Conservation (phyloP, 2,113 vertebrate species). For the Parus major region DNA sequence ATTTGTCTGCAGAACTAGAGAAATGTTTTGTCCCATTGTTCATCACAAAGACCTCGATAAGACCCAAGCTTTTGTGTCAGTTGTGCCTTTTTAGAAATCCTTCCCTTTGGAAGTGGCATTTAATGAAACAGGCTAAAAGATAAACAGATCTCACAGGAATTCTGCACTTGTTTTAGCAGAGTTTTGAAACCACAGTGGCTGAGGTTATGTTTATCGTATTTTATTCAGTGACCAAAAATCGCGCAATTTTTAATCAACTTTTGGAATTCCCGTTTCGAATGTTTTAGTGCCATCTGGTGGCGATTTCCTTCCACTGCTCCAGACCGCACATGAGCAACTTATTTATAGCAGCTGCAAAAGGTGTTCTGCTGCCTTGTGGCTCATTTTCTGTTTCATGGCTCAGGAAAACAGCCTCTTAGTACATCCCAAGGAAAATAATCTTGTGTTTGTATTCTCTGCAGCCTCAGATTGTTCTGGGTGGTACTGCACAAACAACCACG, state of each 20-base stretch:
- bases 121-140: neutral
- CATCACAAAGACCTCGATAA: neutral
- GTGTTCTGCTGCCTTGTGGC: neutral
- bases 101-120: neutral
- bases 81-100: neutral
- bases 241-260: neutral
- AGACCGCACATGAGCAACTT: neutral
- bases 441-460: constrained; percentile 51
- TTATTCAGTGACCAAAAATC: neutral
- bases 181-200: neutral
- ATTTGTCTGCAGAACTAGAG: neutral
- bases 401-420: neutral
- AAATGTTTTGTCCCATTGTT: neutral
- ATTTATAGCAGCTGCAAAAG: neutral
- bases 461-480: constrained; percentile 89
- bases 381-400: neutral
- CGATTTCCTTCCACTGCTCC: neutral
- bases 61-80: neutral
- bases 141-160: neutral
- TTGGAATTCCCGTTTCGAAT: neutral
- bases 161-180: neutral
- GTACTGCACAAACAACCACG: constrained; percentile 78
- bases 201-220: neutral
- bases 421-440: neutral
- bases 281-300: constrained; percentile 70